A percentile compares a stretch with the other conserved stretches of the same genome.
These are phyloP conservation scores for Kryptolebias marmoratus DNA, from an alignment of 2,113 vertebrate genomes.

Conservation along the genomic window DNA sequence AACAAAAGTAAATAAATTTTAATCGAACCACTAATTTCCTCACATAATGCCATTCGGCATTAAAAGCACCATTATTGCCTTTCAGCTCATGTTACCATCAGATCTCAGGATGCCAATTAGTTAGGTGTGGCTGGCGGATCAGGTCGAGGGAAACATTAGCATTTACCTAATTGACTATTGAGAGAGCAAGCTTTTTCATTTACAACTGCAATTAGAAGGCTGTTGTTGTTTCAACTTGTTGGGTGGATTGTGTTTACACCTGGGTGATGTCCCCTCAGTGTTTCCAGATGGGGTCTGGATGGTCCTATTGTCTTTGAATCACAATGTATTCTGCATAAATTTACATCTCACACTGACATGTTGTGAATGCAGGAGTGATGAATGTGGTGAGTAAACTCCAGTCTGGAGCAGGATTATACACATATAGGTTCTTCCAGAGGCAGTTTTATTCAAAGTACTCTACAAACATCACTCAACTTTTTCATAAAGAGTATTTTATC, in stretches of 20 bases:
- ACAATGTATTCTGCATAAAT: conserved; percentile 12
- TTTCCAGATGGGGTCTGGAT: conserved; percentile 12
- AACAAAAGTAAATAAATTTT: neutral
- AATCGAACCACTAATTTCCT: neutral
- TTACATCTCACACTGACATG: conserved; percentile 5
- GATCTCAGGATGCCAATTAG: conserved; percentile 17
- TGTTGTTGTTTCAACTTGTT: neutral
- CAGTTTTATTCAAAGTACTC: neutral
- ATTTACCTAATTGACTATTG: conserved; percentile 17
- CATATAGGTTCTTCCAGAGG: neutral
- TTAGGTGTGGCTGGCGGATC: neutral
- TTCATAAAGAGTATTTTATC: neutral
- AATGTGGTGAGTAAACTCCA: conserved; percentile 9
- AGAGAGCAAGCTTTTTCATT: neutral
- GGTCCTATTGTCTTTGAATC: neutral
- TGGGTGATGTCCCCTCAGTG: conserved; percentile 11
- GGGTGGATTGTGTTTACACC: conserved; percentile 17
- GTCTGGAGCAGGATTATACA: neutral
- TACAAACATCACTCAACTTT: neutral
- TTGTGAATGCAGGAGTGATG: neutral
- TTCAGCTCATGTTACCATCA: neutral
- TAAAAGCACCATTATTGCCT: neutral
- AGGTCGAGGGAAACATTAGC: conserved; percentile 12
- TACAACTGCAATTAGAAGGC: conserved; percentile 8
- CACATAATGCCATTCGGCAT: neutral